A percentile compares a stretch with the other conserved stretches of the same genome.
These are phyloP conservation scores for Phragmatobia fuliginosa DNA, from an alignment of 2,888 invertebrate genomes.

Conservation along the genomic window DNA sequence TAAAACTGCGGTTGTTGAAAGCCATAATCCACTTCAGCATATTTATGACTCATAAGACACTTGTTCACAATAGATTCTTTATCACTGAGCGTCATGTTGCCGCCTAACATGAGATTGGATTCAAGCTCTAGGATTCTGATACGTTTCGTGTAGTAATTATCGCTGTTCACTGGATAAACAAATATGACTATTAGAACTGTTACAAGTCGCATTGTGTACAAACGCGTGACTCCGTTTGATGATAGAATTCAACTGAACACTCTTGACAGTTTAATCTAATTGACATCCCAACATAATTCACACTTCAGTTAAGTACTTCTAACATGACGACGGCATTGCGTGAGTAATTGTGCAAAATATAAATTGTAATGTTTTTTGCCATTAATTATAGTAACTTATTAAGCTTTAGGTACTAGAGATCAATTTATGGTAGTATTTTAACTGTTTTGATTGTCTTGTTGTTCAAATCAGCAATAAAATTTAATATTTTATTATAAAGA, in stretches of 20 bases:
- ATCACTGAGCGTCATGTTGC: slow-evolving; percentile 75
- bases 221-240: not conserved
- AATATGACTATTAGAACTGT: slow-evolving; percentile 28
- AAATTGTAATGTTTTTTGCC: too few relatives aligned
- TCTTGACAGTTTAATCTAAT: not conserved
- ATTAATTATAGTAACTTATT: too few relatives aligned
- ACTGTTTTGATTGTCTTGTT: too few relatives aligned
- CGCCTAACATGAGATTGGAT: slow-evolving; percentile 80
- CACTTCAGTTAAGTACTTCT: not conserved
- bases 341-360: too few relatives aligned
- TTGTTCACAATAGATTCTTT: slow-evolving; percentile 85
- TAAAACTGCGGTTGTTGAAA: slow-evolving; percentile 86
- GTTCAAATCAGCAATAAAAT: too few relatives aligned
- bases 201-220: slow-evolving; percentile 15
- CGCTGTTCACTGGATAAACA: slow-evolving; percentile 40
- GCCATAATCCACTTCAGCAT: slow-evolving; percentile 83
- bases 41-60: slow-evolving; percentile 87
- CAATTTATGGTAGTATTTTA: too few relatives aligned
- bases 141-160: slow-evolving; percentile 66
- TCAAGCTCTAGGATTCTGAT: slow-evolving; percentile 81
- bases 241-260: not conserved
- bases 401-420: too few relatives aligned
- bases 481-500: too few relatives aligned
- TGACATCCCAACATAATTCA: not conserved
- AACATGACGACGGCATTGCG: not conserved